These are phyloP conservation scores for Phrynocephalus forsythii DNA, from an alignment of 2,797 vertebrate species.

Conservation along the genomic window DNA sequence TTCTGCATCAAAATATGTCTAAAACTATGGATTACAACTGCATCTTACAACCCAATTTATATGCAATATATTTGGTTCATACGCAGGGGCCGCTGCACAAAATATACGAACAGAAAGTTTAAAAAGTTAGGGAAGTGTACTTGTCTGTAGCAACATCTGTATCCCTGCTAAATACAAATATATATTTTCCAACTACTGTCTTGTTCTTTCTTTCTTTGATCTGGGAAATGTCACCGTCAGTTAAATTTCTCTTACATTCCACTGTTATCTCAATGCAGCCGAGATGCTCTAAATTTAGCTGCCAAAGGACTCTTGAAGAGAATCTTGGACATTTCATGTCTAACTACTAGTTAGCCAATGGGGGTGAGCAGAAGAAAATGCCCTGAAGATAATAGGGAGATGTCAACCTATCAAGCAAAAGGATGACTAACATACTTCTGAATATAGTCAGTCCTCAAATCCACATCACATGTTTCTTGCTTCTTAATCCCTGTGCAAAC, in stretches of 20 bases:
- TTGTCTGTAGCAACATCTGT: not conserved
- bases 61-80: not conserved
- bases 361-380: conserved; percentile 63
- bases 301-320: conserved; percentile 77
- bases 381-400: conserved; percentile 72
- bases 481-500: conserved; percentile 36
- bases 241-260: conserved; percentile 55
- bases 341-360: conserved; percentile 66
- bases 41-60: not conserved
- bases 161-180: not conserved
- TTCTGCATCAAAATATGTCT: not conserved
- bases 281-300: conserved; percentile 84
- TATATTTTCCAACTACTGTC: not conserved
- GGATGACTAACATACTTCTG: conserved; percentile 63
- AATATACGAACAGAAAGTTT: not conserved
- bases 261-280: conserved; percentile 75
- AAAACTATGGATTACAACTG: not conserved
- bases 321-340: conserved; percentile 77
- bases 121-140: too few species aligned
- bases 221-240: conserved; percentile 21
- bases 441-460: conserved; percentile 60
- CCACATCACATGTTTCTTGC: conserved; percentile 40
- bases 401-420: conserved; percentile 61
- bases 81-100: not conserved
- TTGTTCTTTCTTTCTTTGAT: conserved; percentile 11